Evolutionary conservation across 2,113 vertebrate species (phyloP), one percentile per base, ranked within the genome.

Genomic region (Dasyprocta punctata): DNA sequence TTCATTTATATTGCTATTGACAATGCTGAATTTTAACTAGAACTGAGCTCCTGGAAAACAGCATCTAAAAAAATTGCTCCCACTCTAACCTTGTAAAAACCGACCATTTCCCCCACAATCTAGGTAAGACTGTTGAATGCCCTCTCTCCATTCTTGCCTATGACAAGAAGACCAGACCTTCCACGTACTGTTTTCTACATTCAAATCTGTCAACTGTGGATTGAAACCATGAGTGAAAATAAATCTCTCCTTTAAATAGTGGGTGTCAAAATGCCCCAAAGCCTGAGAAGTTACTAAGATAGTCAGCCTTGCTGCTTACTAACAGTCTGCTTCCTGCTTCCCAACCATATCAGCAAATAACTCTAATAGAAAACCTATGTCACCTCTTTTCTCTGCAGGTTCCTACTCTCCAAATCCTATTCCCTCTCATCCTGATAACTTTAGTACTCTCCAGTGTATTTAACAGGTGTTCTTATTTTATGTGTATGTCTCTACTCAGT

Each of bases 391-490:
- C 61, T 67, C 33, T 75, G 8, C 26, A 44, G 7, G 61, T 61
- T 4, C 14, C 20, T 20, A 36, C 22, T 83, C 12, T 71, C 65
- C 77, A 28, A 58, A 75, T 87, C 61, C 16, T 56, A 11, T 41
- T 7, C 7, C 33, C 6, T 82, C 16, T 73, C 26, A 75, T 75
- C 26, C 49, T 58, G 28, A 16, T n/a, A 67, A 92, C 33, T 19
- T 88, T n/a, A 86, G 81, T n/a, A 77, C 28, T 92, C 56, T 75
- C n/a, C 17, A 73, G 11, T 26, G 60, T 26, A n/a, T 85, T 84
- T 78, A 52, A 69, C 60, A 94, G 80, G 88, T 67, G 44, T 52
- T 56, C 54, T 56, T 89, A n/a, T 85, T 91, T 84, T 86, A 81
- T 86, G 63, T 89, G 63, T 47, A 33, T 73, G 7, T 36, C 73